Conservation (phyloP, 2,113 vertebrate species). For the Rhynchomys soricoides region DNA sequence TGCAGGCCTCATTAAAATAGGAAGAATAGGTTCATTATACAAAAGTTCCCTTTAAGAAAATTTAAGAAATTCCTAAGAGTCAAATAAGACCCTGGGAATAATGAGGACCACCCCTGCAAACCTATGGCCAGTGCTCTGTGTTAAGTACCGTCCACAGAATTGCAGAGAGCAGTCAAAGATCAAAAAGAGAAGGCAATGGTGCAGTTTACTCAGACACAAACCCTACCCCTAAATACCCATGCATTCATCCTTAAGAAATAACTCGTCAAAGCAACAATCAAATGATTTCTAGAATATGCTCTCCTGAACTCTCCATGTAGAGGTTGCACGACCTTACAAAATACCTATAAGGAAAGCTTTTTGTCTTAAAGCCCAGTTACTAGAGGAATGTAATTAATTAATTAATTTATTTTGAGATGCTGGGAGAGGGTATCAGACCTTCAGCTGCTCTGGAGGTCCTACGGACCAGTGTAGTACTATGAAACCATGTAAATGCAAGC, state of each 20-base stretch:
- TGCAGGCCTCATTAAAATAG: not conserved
- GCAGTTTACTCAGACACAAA: not conserved
- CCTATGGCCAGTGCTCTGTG: not conserved
- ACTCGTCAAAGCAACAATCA: not conserved
- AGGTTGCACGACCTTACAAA: not conserved
- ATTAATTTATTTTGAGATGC: not conserved
- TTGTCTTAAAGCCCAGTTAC: not conserved
- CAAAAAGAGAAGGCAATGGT: not conserved
- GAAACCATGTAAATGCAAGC: not conserved
- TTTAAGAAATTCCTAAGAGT: not conserved
- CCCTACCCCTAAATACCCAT: not conserved
- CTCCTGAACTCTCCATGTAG: not conserved
- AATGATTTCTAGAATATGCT: constrained; percentile 11
- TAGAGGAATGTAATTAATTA: no score
- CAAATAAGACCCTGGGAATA: not conserved
- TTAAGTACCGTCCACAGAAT: not conserved
- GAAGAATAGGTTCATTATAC: not conserved
- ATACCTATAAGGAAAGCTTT: constrained; percentile 7
- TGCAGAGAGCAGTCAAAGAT: not conserved
- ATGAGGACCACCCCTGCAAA: not conserved
- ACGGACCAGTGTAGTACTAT: not conserved
- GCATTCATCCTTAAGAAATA: constrained; percentile 6
- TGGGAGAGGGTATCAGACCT: not conserved
- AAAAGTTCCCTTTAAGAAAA: not conserved
- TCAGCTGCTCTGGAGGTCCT: not conserved